Percentiles rank a stretch among this genome's conserved stretches.
These are phyloP conservation scores for Ypsolopha sequella DNA, from an alignment of 2,888 invertebrate genomes.

Conservation along the genomic window DNA sequence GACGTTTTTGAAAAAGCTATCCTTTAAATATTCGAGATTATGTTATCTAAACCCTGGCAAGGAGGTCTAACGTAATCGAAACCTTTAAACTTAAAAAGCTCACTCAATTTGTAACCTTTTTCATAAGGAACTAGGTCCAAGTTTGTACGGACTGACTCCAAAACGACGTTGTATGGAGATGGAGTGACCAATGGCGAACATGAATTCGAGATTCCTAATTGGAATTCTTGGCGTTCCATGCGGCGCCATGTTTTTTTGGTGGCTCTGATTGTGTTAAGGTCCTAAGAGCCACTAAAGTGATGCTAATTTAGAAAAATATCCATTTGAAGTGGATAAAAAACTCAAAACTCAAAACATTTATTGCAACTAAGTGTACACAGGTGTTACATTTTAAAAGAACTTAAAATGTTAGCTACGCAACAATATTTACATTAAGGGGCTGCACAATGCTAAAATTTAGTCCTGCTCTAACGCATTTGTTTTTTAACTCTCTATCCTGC, in stretches of 20 bases:
- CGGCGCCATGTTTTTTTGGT: constrained; percentile 9
- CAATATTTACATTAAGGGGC: too few species aligned
- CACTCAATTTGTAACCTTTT: background rate
- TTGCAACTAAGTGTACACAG: too few species aligned
- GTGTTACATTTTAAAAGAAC: too few species aligned
- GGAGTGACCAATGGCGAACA: constrained; percentile 33
- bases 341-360: too few species aligned
- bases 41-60: constrained; percentile 31
- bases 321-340: too few species aligned
- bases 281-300: too few species aligned
- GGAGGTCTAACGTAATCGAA: constrained; percentile 19
- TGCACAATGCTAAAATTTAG: too few species aligned
- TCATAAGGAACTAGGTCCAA: background rate
- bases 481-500: too few species aligned
- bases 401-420: too few species aligned
- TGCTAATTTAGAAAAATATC: too few species aligned
- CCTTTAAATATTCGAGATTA: constrained; percentile 38
- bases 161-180: background rate
- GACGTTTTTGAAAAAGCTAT: background rate
- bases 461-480: too few species aligned
- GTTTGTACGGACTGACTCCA: background rate
- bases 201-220: constrained; percentile 34
- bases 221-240: constrained; percentile 35
- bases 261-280: too few species aligned
- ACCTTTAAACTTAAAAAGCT: constrained; percentile 1